These are phyloP conservation scores for Plectropomus leopardus DNA, from an alignment of 2,113 vertebrate genomes.

Conservation along the genomic window DNA sequence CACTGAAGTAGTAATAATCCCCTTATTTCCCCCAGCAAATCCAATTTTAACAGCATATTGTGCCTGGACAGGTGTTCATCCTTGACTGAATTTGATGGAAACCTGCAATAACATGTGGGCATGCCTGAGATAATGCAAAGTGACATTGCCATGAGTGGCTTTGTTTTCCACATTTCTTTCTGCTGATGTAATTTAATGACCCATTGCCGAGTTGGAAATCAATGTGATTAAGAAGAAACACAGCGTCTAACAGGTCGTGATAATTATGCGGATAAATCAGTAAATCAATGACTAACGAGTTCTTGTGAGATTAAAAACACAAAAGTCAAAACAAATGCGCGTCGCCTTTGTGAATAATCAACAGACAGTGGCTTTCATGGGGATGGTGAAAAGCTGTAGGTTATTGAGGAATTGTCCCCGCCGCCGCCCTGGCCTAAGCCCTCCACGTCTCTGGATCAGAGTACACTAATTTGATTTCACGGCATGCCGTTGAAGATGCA, in stretches of 20 bases:
- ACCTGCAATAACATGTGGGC: slow-evolving; percentile 54
- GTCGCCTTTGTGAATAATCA: slow-evolving; percentile 57
- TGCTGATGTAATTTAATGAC: slow-evolving; percentile 62
- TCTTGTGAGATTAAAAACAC: slow-evolving; percentile 9
- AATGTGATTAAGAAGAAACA: slow-evolving; percentile 35
- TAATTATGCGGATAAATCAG: slow-evolving; percentile 39
- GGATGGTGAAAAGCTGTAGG: slow-evolving; percentile 45
- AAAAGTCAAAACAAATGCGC: slow-evolving; percentile 35
- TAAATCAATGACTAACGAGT: slow-evolving; percentile 22
- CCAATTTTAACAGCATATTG: slow-evolving; percentile 75
- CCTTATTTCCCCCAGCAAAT: slow-evolving; percentile 69
- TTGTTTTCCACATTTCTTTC: slow-evolving; percentile 64
- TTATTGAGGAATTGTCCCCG: slow-evolving; percentile 80
- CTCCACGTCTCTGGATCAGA: slow-evolving; percentile 84
- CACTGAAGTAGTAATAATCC: slow-evolving; percentile 70
- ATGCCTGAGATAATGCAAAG: slow-evolving; percentile 69
- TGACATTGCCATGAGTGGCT: slow-evolving; percentile 69
- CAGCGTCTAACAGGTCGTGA: slow-evolving; percentile 4
- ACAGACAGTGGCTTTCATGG: slow-evolving; percentile 51
- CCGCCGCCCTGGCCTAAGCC: slow-evolving; percentile 68
- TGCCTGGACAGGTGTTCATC: slow-evolving; percentile 66
- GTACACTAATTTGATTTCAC: slow-evolving; percentile 95
- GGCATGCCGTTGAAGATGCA: slow-evolving; percentile 78
- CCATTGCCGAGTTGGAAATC: slow-evolving; percentile 39
- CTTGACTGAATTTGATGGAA: slow-evolving; percentile 74